Conservation (phyloP, 2,113 vertebrate genomes). For the Bujurquina vittata region DNA sequence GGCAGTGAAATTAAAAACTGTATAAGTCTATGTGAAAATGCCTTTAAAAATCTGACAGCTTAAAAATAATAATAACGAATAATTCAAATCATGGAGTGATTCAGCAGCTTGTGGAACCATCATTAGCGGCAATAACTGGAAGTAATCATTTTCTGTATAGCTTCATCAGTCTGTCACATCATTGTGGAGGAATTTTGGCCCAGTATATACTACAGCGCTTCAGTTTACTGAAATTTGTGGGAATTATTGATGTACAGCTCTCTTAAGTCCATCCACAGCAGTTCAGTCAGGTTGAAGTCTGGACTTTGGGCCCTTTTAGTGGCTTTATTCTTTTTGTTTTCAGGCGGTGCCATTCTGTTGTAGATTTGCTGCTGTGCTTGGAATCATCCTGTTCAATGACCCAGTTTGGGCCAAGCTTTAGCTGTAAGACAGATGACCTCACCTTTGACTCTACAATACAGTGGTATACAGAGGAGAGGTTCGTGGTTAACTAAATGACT, state of each 20-base stretch:
- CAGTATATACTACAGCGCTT: neutral
- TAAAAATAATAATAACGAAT: constrained; percentile 1
- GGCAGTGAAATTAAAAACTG: neutral
- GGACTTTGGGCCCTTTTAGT: neutral
- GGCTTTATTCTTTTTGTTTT: neutral
- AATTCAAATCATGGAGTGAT: neutral
- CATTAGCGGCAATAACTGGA: neutral
- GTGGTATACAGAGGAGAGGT: no score
- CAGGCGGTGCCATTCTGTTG: neutral
- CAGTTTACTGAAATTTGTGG: neutral
- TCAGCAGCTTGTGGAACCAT: neutral
- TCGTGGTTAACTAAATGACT: no score
- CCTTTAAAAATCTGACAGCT: neutral
- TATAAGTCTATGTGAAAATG: neutral
- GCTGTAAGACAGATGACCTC: no score
- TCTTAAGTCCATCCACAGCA: neutral
- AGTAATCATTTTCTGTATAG: no score
- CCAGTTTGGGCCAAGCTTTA: no score
- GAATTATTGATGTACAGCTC: neutral
- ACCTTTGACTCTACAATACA: no score
- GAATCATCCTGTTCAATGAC: no score
- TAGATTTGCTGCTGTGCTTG: no score
- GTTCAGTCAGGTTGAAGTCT: neutral
- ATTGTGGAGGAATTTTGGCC: neutral
- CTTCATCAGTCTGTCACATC: neutral